Conservation (phyloP, 2,888 invertebrate genomes). For the Petrolisthes manimaculis region DNA sequence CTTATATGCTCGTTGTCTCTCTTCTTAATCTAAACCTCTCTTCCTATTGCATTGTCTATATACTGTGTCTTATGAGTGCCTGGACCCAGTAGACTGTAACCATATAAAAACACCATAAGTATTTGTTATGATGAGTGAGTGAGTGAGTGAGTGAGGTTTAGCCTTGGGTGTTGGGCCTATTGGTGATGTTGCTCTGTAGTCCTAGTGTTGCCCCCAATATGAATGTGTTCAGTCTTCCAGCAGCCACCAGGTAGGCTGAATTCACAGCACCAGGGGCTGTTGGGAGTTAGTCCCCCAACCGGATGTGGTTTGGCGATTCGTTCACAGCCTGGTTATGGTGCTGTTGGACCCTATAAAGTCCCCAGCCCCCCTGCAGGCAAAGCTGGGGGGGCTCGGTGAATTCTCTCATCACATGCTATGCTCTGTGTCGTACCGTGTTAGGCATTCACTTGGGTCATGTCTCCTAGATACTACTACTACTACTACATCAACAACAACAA, state of each 20-base stretch:
- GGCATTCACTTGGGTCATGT: slow-evolving; percentile 25
- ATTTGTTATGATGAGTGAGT: slow-evolving; percentile 13
- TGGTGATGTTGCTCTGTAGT: slow-evolving; percentile 57
- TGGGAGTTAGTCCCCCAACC: slow-evolving; percentile 64
- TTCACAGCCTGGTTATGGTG: slow-evolving; percentile 64
- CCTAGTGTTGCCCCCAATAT: slow-evolving; percentile 51
- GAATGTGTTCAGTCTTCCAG: slow-evolving; percentile 60
- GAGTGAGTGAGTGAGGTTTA: slow-evolving; percentile 49
- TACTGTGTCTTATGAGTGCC: too few species aligned
- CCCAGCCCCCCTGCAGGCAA: slow-evolving; percentile 51
- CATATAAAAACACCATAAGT: background rate
- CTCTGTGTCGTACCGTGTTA: slow-evolving; percentile 62
- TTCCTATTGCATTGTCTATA: too few species aligned
- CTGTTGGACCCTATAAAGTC: slow-evolving; percentile 64
- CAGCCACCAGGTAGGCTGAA: slow-evolving; percentile 65
- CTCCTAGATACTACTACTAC: too few species aligned
- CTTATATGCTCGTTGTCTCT: too few species aligned
- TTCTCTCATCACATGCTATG: slow-evolving; percentile 55
- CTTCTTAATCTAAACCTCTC: too few species aligned
- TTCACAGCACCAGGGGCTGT: slow-evolving; percentile 65
- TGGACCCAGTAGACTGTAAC: background rate
- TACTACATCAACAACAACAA: too few species aligned
- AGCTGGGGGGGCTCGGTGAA: slow-evolving; percentile 60
- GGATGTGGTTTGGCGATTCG: slow-evolving; percentile 63
- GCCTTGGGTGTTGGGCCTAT: slow-evolving; percentile 14